Conservation (phyloP, 2,797 vertebrate species). For the Merluccius polli region DNA sequence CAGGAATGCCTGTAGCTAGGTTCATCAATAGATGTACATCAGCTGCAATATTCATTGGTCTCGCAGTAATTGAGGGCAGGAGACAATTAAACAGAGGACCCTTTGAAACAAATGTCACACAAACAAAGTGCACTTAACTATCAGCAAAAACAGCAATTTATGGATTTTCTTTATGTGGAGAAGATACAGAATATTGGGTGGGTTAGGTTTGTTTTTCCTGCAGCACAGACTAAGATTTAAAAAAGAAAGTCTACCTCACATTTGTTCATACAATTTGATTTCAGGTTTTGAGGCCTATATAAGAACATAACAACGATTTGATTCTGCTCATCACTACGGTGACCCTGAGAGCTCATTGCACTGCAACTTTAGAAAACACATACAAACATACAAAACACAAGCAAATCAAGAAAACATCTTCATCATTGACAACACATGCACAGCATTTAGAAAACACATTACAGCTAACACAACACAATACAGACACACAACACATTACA, state of each 20-base stretch:
- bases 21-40: conserved; percentile 60
- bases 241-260: background rate
- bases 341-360: too few relatives aligned
- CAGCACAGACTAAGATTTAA: background rate
- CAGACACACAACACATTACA: too few relatives aligned
- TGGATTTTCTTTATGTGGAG: background rate
- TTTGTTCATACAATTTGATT: background rate
- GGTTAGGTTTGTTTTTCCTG: background rate
- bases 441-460: too few relatives aligned
- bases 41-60: conserved; percentile 50
- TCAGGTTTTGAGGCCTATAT: background rate
- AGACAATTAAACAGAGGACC: conserved; percentile 55
- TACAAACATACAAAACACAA: too few relatives aligned
- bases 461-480: too few relatives aligned
- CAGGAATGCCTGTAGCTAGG: conserved; percentile 43
- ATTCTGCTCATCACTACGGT: background rate
- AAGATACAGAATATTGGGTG: background rate
- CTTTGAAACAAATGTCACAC: conserved; percentile 59
- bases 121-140: background rate
- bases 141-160: background rate
- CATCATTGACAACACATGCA: too few relatives aligned
- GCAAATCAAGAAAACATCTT: too few relatives aligned
- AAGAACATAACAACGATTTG: background rate
- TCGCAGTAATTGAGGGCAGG: conserved; percentile 53
- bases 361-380: too few relatives aligned